Evolutionary conservation across 1,140 invertebrate species (phyloP).

Genomic region (Drosophila seguyi): DNA sequence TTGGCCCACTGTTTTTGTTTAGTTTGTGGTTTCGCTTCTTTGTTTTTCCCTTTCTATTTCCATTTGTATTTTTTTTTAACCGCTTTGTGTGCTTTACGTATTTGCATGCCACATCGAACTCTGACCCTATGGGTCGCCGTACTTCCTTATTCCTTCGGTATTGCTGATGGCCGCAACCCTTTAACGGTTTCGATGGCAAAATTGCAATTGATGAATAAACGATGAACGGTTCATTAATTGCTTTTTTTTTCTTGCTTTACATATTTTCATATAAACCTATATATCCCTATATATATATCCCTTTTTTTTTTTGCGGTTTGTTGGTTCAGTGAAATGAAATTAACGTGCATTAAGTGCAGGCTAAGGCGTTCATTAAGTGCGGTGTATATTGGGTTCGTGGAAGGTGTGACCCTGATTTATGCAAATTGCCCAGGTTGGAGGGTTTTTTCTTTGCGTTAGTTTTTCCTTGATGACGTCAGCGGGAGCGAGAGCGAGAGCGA

Average conservation of each 20-base stretch:
- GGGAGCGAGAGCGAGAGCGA: not conserved
- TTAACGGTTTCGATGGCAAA: slow-evolving; percentile 20
- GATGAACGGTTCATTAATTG: slow-evolving; percentile 60
- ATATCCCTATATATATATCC: not conserved
- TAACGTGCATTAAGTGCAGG: slow-evolving; percentile 60
- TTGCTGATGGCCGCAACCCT: slow-evolving; percentile 25
- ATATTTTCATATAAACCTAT: not conserved
- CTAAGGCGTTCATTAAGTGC: slow-evolving; percentile 37
- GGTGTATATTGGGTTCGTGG: not conserved
- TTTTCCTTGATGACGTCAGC: slow-evolving; percentile 37
- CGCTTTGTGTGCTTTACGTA: slow-evolving; percentile 38
- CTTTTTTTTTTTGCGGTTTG: not conserved
- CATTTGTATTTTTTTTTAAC: slow-evolving; percentile 23
- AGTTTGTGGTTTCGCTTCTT: not conserved
- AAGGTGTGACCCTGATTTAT: slow-evolving; percentile 66
- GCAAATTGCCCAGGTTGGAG: slow-evolving; percentile 44
- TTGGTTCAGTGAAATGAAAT: slow-evolving; percentile 24
- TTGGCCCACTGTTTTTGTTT: slow-evolving; percentile 3
- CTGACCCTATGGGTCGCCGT: not conserved
- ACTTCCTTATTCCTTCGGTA: slow-evolving; percentile 9
- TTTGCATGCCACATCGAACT: slow-evolving; percentile 54
- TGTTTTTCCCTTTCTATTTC: slow-evolving; percentile 18
- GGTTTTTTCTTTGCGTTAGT: not conserved
- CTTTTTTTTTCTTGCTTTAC: slow-evolving; percentile 4
- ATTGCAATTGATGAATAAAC: slow-evolving; percentile 70